A percentile compares a stretch with the other conserved stretches of the same genome.
These are phyloP conservation scores for Hyposmocoma kahamanoa DNA, from an alignment of 1,140 invertebrate species.

Conservation along the genomic window DNA sequence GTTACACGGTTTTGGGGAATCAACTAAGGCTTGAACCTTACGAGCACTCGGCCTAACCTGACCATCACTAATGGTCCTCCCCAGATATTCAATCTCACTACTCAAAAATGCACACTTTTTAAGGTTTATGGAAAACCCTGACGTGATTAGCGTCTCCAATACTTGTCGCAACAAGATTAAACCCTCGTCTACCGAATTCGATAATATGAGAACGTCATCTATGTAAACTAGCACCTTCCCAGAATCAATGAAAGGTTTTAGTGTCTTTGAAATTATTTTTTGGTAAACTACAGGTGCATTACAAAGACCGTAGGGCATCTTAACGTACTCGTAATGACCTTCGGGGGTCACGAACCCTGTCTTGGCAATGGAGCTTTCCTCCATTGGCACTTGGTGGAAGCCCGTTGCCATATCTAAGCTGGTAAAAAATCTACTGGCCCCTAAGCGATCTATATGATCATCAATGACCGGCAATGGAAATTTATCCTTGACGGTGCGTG, in stretches of 20 bases:
- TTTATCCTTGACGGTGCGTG: conserved; percentile 19
- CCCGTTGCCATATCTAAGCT: conserved; percentile 6
- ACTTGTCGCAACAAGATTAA: too few relatives aligned
- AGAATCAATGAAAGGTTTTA: conserved; percentile 2
- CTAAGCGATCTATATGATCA: neutral
- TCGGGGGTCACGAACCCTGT: neutral
- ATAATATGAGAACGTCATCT: too few relatives aligned
- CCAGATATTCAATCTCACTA: too few relatives aligned
- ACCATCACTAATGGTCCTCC: too few relatives aligned
- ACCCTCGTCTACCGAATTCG: too few relatives aligned
- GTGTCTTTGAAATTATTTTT: conserved; percentile 8
- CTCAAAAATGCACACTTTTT: too few relatives aligned
- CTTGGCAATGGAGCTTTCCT: neutral
- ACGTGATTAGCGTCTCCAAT: too few relatives aligned
- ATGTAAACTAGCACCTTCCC: neutral
- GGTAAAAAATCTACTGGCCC: conserved; percentile 28
- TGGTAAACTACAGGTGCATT: conserved; percentile 11
- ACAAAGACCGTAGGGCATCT: conserved; percentile 11
- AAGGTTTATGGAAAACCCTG: too few relatives aligned
- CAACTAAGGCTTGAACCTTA: too few relatives aligned
- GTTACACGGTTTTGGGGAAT: too few relatives aligned
- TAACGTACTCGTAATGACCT: conserved; percentile 8
- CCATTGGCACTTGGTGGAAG: neutral
- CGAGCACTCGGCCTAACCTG: too few relatives aligned
- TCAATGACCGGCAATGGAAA: too few relatives aligned